phyloP scores from a whole-genome alignment of 2,888 invertebrate species.

The Hyposoter didymator region DNA sequence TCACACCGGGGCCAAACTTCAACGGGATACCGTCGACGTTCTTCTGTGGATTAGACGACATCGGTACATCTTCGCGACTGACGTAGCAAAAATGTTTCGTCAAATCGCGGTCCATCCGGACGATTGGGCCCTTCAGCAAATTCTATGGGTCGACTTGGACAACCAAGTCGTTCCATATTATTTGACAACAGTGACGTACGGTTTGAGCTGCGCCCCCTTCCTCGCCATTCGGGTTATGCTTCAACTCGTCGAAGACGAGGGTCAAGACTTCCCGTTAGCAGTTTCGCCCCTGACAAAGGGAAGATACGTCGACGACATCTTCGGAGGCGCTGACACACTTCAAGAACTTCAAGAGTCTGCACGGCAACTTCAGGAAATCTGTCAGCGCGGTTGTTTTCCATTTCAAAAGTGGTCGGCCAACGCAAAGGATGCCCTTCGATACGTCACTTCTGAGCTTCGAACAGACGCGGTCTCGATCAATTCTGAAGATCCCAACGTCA shows the following conservation, averaged over 20 bases:
- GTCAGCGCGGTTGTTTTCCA: neutral
- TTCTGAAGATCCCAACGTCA: neutral
- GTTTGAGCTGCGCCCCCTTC: constrained; percentile 25
- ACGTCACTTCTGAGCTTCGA: neutral
- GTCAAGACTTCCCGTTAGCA: constrained; percentile 50
- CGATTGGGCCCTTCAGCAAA: constrained; percentile 44
- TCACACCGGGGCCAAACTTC: constrained; percentile 59
- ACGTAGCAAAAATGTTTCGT: too few relatives aligned
- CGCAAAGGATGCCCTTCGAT: neutral
- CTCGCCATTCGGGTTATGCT: constrained; percentile 20
- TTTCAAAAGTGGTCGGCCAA: constrained; percentile 7
- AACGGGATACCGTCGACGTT: constrained; percentile 49
- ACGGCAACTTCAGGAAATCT: neutral
- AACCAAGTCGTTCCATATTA: neutral
- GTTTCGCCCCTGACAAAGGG: constrained; percentile 26
- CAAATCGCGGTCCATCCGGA: too few relatives aligned
- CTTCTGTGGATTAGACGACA: constrained; percentile 43
- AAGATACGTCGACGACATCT: constrained; percentile 58
- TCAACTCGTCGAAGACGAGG: constrained; percentile 53
- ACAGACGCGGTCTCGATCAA: neutral
- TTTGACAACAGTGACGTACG: constrained; percentile 57
- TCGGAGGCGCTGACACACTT: constrained; percentile 39
- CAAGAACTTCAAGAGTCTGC: neutral
- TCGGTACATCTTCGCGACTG: constrained; percentile 24
- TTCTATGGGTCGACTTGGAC: constrained; percentile 33